Evolutionary conservation across 2,113 vertebrate species (phyloP), one percentile per base, ranked within the genome.

Genomic region (Zapus hudsonius): DNA sequence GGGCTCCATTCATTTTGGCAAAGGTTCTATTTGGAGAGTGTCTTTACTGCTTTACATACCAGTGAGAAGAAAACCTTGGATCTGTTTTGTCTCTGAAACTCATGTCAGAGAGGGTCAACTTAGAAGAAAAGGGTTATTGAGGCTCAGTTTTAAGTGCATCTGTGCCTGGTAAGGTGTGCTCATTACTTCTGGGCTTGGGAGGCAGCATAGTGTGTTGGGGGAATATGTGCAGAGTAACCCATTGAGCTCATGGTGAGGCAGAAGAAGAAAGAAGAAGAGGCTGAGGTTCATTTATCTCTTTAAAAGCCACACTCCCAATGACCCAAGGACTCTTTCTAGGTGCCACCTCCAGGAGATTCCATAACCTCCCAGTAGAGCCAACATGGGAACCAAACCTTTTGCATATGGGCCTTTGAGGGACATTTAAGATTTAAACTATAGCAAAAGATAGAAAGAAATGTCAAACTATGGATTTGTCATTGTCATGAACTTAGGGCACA

Each of bases 241-340:
- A 38, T 70, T 85, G 13, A 63, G 12, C 40, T n/a, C 23, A 27
- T 13, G 59, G 2, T 4, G 16, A 59, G 42, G 27, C 59, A 38
- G 83, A 10, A 13, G 63, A 33, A 20, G 42, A 47, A 29, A 73
- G 55, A 36, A 16, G 33, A 52, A 63, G 29, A 15, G 27, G 12
- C n/a, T 25, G 6, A 29, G 31, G n/a, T 27, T 23, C 40, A 12
- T 6, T 31, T 47, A 9, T 38, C 9, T 64, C 33, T 1, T 47
- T 70, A 40, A 27, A 10, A 47, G 4, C 7, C 7, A 6, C 2
- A 0, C 6, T 12, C 42, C 16, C 13, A 17, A 20, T 27, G 27
- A 80, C 55, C 9, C 23, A 17, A 85, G 40, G n/a, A 23, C 22
- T 57, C n/a, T 9, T 61, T 38, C 52, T 36, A 33, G 23, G 31